These are phyloP conservation scores for Anhinga anhinga DNA, from an alignment of 2,113 vertebrate genomes.

Conservation along the genomic window DNA sequence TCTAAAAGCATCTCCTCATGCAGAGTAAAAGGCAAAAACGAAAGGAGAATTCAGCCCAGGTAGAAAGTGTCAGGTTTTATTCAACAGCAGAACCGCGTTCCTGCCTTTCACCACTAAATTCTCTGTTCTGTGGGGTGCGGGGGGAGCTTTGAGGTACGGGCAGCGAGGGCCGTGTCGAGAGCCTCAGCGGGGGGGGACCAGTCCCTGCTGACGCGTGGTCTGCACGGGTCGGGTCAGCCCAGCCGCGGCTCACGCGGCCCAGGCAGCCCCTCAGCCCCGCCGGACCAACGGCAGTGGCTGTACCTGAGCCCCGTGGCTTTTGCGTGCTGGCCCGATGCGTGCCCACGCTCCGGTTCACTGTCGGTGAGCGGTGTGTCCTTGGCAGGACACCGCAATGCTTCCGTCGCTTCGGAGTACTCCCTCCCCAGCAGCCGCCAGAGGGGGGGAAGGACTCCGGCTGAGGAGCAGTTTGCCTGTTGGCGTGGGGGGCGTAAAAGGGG, in stretches of 20 bases:
- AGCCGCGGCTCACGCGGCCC: neutral
- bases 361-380: fast-evolving
- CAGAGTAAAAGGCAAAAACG: neutral
- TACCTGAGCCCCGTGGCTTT: neutral
- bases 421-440: neutral
- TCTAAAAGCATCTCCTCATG: neutral
- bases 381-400: fast-evolving
- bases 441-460: fast-evolving
- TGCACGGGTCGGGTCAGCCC: neutral
- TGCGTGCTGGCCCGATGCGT: fast-evolving
- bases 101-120: neutral
- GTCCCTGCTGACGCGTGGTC: neutral
- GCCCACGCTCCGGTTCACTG: neutral
- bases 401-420: neutral
- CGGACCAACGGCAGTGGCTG: neutral
- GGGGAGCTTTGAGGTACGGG: neutral
- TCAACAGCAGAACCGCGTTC: neutral
- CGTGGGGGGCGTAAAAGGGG: neutral
- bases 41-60: neutral
- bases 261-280: neutral
- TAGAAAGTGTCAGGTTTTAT: neutral
- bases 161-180: neutral
- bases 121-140: neutral
- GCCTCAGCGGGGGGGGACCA: no score
- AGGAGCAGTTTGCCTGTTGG: neutral